Percentiles rank a stretch among this genome's conserved stretches.
These are phyloP conservation scores for Hydrotaea diabolus DNA, from an alignment of 2,888 invertebrate species.

Conservation along the genomic window DNA sequence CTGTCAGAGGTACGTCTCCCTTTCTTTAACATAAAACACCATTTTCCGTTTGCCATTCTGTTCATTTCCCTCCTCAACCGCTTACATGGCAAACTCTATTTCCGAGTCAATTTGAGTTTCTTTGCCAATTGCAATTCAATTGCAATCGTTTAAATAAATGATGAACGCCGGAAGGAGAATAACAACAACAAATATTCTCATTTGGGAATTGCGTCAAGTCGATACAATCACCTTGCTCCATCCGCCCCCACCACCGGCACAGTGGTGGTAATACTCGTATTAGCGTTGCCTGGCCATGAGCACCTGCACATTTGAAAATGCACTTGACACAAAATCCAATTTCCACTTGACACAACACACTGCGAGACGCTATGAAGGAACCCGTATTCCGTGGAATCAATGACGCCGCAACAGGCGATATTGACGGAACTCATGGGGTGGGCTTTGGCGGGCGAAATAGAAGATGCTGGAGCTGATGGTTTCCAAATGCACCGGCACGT, in stretches of 20 bases:
- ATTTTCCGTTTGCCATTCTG: background rate
- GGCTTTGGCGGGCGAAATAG: background rate
- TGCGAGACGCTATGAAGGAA: slow-evolving; percentile 20
- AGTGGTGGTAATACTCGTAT: too few relatives aligned
- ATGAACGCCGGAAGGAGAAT: background rate
- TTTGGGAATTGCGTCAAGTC: slow-evolving; percentile 31
- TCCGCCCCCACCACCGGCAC: background rate
- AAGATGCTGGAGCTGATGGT: background rate
- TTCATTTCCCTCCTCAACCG: background rate
- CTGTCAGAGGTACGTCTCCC: too few relatives aligned
- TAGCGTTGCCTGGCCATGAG: too few relatives aligned
- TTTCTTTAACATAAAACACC: too few relatives aligned
- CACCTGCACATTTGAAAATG: slow-evolving; percentile 18
- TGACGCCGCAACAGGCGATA: slow-evolving; percentile 18
- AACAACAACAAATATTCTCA: background rate
- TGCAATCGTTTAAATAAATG: background rate
- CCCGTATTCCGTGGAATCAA: background rate
- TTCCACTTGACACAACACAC: slow-evolving; percentile 4
- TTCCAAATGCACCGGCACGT: slow-evolving; percentile 42
- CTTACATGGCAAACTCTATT: background rate
- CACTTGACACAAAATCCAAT: slow-evolving; percentile 42
- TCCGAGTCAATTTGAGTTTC: background rate
- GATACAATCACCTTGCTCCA: background rate
- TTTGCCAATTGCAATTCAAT: background rate
- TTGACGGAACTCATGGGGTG: too few relatives aligned